Evolutionary conservation across 2,113 vertebrate genomes (phyloP), one percentile per base, ranked within the genome.

Genomic region (Lycocorax pyrrhopterus): DNA sequence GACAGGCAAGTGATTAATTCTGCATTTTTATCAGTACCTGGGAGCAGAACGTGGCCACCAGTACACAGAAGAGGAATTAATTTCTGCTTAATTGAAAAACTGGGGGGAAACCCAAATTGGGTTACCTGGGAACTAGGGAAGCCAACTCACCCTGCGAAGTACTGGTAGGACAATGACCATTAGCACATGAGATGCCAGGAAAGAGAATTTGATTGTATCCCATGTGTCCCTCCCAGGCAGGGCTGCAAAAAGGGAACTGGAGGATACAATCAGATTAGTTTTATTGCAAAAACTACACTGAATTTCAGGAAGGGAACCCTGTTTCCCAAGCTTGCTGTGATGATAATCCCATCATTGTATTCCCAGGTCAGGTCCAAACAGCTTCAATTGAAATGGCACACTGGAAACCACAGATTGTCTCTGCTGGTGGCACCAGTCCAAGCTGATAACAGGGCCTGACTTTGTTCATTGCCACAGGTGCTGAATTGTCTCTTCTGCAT

Each of bases 391-490:
- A 69, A 89, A 55, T 19, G 56, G 69, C 47, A 67, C 62, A 5
- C 5, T 52, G 44, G 87, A 56, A 81, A 78, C 2, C 3, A 78
- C 68, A 64, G 58, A 26, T 43, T 80, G 72, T 85, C 82, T 77
- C 64, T 88, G 55, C 75, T 68, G 64, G 68, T 92, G 96, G 92
- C 94, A 94, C 68, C 47, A 29, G 47, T 80, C 87, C 92, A 83
- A 84, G 87, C 47, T 68, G 85, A 72, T 88, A 96, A 93, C 63
- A 46, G 67, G 43, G 32, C 72, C 74, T 4, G 12, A 29, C 73
- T 85, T 92, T 87, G 69, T 87, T 87, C 87, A 13, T 90, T 77
- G 93, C 91, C 93, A 92, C 85, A 68, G 94, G 90, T 94, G 92
- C 72, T 84, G 79, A 67, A 92, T 92, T 95, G 52, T 69, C 79